phyloP scores from a whole-genome alignment of 1,140 invertebrate genomes.

The Sitobion miscanthi region DNA sequence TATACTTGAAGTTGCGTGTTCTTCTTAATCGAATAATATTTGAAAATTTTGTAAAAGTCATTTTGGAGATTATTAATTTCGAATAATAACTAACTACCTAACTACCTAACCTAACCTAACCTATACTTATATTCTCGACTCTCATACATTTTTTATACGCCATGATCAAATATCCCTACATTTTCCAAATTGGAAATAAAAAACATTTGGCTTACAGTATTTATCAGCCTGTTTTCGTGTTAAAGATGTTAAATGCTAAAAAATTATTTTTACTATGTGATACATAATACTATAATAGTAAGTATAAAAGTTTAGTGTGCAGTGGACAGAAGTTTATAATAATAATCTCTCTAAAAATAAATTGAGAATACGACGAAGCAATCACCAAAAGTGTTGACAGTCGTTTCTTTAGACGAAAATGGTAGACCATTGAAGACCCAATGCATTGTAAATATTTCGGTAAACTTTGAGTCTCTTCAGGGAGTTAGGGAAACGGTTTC shows the following conservation, averaged over 20 bases:
- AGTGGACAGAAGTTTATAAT: not conserved
- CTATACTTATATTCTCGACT: not conserved
- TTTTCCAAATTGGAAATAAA: not conserved
- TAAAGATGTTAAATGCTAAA: not conserved
- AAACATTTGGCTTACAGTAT: not conserved
- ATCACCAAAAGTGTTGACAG: not conserved
- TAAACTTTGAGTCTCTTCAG: not conserved
- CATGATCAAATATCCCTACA: not conserved
- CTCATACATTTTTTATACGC: not conserved
- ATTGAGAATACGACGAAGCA: not conserved
- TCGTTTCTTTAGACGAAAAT: not conserved
- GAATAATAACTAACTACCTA: no score
- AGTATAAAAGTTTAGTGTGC: not conserved
- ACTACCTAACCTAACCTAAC: no score
- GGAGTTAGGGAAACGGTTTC: not conserved
- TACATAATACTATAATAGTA: not conserved
- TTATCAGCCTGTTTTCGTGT: not conserved
- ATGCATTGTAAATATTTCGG: not conserved
- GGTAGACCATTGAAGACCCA: not conserved
- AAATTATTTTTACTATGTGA: not conserved
- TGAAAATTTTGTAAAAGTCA: no score
- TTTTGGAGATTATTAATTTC: no score
- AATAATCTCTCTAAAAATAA: not conserved
- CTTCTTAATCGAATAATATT: no score
- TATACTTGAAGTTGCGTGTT: no score